A percentile compares a stretch with the other conserved stretches of the same genome.
These are phyloP conservation scores for Zaprionus vittiger DNA, from an alignment of 1,140 invertebrate genomes.

Conservation along the genomic window DNA sequence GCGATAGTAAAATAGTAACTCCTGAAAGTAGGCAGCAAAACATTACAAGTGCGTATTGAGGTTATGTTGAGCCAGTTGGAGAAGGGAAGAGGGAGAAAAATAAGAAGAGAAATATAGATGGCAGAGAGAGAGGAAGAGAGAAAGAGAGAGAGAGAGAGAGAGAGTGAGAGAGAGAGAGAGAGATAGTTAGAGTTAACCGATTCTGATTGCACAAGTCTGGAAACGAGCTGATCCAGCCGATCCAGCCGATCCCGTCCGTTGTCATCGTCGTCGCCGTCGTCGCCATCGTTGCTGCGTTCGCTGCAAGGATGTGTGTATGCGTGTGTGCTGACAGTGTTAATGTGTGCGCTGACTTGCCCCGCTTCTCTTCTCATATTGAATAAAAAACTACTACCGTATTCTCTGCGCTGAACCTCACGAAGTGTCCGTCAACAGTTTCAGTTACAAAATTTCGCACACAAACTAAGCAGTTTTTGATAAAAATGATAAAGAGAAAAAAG, in stretches of 20 bases:
- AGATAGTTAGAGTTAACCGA: neutral
- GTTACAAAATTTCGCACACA: conserved; percentile 30
- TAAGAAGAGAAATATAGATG: neutral
- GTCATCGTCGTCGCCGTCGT: conserved; percentile 19
- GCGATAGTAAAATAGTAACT: conserved; percentile 99
- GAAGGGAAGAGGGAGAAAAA: neutral
- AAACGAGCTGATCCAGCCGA: conserved; percentile 30
- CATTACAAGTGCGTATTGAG: conserved; percentile 19
- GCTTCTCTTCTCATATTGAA: conserved; percentile 48
- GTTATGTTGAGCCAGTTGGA: neutral
- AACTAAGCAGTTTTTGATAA: conserved; percentile 2
- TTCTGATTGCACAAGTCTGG: conserved; percentile 13
- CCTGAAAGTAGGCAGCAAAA: conserved; percentile 87
- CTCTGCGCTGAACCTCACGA: conserved; percentile 80
- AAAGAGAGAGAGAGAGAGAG: conserved; percentile 12
- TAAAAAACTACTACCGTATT: conserved; percentile 84
- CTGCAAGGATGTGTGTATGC: conserved; percentile 37
- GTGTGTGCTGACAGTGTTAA: conserved; percentile 7
- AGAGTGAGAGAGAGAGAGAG: conserved; percentile 20
- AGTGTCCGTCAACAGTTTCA: conserved; percentile 23
- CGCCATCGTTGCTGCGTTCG: conserved; percentile 36
- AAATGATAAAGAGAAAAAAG: conserved; percentile 4
- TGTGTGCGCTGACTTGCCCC: conserved; percentile 31
- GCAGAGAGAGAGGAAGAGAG: neutral
- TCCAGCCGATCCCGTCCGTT: conserved; percentile 28